Evolutionary conservation across 2,113 vertebrate species (phyloP).

Genomic region (Nannospalax galili): DNA sequence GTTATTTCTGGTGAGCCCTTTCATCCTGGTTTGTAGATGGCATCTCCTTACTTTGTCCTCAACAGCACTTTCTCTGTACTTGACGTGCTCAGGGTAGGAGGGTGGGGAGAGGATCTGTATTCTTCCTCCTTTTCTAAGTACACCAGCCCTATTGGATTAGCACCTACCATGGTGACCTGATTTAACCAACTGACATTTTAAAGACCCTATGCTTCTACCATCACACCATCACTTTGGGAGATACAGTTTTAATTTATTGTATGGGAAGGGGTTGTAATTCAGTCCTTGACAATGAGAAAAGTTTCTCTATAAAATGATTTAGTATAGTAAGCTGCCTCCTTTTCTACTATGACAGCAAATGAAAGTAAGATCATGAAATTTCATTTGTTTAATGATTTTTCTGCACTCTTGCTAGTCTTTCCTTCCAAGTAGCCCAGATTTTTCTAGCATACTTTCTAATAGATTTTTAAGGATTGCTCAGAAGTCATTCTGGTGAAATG

Average conservation of each 20-base stretch:
- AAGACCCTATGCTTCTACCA: background rate
- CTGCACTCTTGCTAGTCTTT: background rate
- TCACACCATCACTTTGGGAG: background rate
- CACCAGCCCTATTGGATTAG: background rate
- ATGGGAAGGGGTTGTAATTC: background rate
- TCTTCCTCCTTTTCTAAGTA: background rate
- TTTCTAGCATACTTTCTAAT: slow-evolving; percentile 39
- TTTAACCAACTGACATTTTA: background rate
- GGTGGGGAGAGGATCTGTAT: background rate
- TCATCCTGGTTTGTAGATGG: background rate
- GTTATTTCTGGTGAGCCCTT: background rate
- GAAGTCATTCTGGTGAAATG: slow-evolving; percentile 15
- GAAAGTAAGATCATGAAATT: slow-evolving; percentile 4
- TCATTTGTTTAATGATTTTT: slow-evolving; percentile 29
- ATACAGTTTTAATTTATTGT: background rate
- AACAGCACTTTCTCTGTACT: background rate
- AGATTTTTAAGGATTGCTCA: background rate
- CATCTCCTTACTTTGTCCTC: background rate
- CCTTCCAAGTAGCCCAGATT: background rate
- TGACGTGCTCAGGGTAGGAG: too few relatives aligned
- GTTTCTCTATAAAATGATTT: background rate
- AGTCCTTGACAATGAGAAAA: background rate
- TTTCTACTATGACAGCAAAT: background rate
- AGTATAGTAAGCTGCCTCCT: background rate
- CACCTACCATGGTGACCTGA: too few relatives aligned